Percentiles rank a stretch among this genome's conserved stretches.
Evolutionary conservation across 1,140 invertebrate species (phyloP).

Genomic region (Choristoneura fumiferana): DNA sequence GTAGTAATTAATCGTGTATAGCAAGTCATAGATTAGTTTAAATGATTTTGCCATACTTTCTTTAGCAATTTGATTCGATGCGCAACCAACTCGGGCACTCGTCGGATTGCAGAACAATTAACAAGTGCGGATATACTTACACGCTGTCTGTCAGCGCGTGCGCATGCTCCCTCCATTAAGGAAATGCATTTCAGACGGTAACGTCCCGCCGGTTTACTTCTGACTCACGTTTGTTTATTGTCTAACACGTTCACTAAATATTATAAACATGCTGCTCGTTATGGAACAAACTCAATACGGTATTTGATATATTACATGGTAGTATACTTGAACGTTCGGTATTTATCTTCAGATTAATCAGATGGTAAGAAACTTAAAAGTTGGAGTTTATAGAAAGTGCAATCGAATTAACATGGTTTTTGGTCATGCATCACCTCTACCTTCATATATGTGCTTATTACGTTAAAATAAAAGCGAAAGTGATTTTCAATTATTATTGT

Average conservation of each 20-base stretch:
- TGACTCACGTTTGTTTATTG: background rate
- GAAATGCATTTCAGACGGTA: conserved; percentile 38
- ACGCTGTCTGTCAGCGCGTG: conserved; percentile 30
- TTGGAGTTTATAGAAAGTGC: conserved; percentile 21
- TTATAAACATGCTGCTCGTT: no score
- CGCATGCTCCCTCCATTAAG: conserved; percentile 43
- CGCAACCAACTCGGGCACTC: conserved; percentile 22
- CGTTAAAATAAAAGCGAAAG: conserved; percentile 15
- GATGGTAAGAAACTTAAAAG: background rate
- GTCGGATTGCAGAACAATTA: conserved; percentile 38
- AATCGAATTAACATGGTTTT: conserved; percentile 29
- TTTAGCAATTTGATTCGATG: conserved; percentile 29
- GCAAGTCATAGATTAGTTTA: conserved; percentile 23
- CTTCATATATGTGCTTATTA: background rate
- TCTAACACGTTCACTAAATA: background rate
- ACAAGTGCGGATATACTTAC: conserved; percentile 34
- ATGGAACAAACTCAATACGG: no score
- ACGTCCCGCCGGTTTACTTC: conserved; percentile 20
- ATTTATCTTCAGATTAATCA: conserved; percentile 8
- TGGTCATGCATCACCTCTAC: conserved; percentile 14
- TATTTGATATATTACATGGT: no score
- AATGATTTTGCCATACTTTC: conserved; percentile 25
- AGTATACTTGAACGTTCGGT: no score
- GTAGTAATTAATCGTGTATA: conserved; percentile 4
- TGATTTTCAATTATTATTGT: conserved; percentile 14